Evolutionary conservation across 2,888 invertebrate species (phyloP), one percentile per base, ranked within the genome.

Genomic region (Eristalis tenax): DNA sequence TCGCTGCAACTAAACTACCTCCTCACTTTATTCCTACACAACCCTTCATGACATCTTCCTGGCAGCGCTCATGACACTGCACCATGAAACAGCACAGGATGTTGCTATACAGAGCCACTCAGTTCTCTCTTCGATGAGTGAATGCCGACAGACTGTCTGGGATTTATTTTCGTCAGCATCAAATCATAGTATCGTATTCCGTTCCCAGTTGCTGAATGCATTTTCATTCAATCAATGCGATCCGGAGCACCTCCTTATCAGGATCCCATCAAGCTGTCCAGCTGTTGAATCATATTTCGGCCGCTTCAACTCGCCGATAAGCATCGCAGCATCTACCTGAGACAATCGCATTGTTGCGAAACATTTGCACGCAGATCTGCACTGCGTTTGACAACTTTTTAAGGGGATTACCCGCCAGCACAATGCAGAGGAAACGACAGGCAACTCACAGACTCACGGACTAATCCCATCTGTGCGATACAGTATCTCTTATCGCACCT

Each of bases 401-500:
- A 76, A 75, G 32, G 40, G 22, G 84, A 84, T 73, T 65, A 66
- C 40, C 56, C 40, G 10, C 26, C 38, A 43, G 63, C 73, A 66
- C 50, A 50, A 64, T 70, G 59, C 35, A 71, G 76, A 32, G 32
- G 70, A 65, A 64, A 38, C 13, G 38, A 38, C 38, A 38, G 13
- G 38, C 38, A 11, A 13, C 32, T 32, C 43, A n/a, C 43, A 13
- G n/a, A 32, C 32, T 22, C 43, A 23, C 26, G 35, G 26, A 57
- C 23, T 63, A 40, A 43, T 69, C 64, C 50, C 71, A 76, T 80
- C 80, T 66, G 50, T 22, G 71, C 23, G 66, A 73, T 26, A 69
- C 61, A 59, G 35, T 28, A 15, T 26, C 26, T 75, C 71, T 75
- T 66, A 86, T 87, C 83, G 87, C 71, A 74, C 79, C 76, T 83